phyloP scores from a whole-genome alignment of 2,113 vertebrate genomes.

The Lepisosteus osseus region DNA sequence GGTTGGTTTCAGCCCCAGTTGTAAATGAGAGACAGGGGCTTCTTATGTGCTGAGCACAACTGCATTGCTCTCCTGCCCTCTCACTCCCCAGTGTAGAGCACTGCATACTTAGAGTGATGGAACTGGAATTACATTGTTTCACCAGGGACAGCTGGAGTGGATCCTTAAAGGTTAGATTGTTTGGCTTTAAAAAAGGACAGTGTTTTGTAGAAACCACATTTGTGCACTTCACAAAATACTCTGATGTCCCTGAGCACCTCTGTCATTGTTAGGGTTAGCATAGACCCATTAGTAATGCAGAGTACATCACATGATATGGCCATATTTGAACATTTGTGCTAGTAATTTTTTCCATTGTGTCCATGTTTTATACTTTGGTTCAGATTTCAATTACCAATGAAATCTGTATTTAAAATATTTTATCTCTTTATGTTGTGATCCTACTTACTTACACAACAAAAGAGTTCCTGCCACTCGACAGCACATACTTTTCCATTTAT shows the following conservation, averaged over 20 bases:
- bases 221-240: not conserved
- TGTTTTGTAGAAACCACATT: not conserved
- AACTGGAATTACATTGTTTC: slow-evolving; percentile 41
- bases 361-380: too few relatives aligned
- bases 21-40: slow-evolving; percentile 29
- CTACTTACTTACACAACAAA: too few relatives aligned
- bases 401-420: too few relatives aligned
- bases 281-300: not conserved
- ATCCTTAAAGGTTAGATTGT: slow-evolving; percentile 16
- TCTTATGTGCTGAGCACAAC: slow-evolving; percentile 30
- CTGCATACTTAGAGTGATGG: slow-evolving; percentile 46
- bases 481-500: too few relatives aligned
- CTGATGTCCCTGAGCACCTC: too few relatives aligned
- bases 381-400: too few relatives aligned
- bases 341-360: too few relatives aligned
- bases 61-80: slow-evolving; percentile 37
- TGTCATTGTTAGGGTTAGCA: not conserved
- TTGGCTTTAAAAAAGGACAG: slow-evolving; percentile 27
- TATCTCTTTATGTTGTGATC: too few relatives aligned
- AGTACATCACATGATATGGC: too few relatives aligned
- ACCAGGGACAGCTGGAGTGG: slow-evolving; percentile 23
- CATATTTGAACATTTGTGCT: too few relatives aligned
- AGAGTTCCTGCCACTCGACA: too few relatives aligned
- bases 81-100: slow-evolving; percentile 34
- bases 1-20: slow-evolving; percentile 25